These are phyloP conservation scores for Amorpha juglandis DNA, from an alignment of 2,888 invertebrate species.

Conservation along the genomic window DNA sequence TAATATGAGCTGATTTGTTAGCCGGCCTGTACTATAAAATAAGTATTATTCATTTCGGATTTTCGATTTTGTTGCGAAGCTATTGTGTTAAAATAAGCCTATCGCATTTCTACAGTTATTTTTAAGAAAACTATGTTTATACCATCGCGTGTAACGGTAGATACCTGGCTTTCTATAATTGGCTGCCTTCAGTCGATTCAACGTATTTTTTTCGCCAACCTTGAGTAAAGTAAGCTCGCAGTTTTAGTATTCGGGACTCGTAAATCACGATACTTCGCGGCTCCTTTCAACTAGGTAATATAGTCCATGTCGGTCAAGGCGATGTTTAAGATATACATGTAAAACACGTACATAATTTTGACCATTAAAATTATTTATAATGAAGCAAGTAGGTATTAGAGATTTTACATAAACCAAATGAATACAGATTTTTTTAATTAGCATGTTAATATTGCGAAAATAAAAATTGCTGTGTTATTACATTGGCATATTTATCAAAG, in stretches of 20 bases:
- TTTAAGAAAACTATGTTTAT: constrained; percentile 4
- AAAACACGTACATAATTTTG: not conserved
- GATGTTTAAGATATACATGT: not conserved
- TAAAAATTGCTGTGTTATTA: not conserved
- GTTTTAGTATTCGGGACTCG: constrained; percentile 23
- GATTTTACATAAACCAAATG: not conserved
- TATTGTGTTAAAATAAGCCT: not conserved
- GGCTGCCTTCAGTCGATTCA: not conserved
- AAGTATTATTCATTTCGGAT: not conserved
- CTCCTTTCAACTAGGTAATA: constrained; percentile 7
- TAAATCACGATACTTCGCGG: constrained; percentile 9
- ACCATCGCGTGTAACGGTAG: not conserved
- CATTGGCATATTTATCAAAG: not conserved
- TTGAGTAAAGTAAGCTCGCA: not conserved
- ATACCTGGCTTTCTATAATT: constrained; percentile 15
- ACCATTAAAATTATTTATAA: not conserved
- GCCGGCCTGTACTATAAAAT: too few species aligned
- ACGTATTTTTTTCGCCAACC: constrained; percentile 14
- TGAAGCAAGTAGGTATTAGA: not conserved
- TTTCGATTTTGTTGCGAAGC: too few species aligned
- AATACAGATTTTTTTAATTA: not conserved
- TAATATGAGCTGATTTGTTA: too few species aligned
- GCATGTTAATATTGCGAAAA: not conserved
- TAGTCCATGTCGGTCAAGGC: constrained; percentile 11
- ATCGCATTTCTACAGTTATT: not conserved